Evolutionary conservation across 92 coral and sea anemone species (phyloP).

Genomic region (Paramuricea clavata): DNA sequence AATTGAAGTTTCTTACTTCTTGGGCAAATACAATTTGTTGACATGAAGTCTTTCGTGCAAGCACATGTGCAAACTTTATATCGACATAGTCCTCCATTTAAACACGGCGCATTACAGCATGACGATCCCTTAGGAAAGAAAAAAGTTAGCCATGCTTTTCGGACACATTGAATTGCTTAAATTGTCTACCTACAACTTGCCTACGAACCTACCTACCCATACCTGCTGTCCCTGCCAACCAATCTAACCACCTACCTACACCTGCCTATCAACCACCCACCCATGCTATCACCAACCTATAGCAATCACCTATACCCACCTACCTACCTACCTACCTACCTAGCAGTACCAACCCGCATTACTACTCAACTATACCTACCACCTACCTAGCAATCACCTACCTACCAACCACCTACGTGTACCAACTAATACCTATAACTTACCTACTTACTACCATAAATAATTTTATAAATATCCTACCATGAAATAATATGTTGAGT

Average conservation of each 20-base stretch:
- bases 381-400: neutral
- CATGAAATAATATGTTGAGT: neutral
- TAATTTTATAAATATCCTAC: neutral
- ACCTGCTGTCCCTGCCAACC: no score
- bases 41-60: neutral
- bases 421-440: neutral
- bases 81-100: neutral
- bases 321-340: neutral
- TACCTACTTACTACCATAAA: no score
- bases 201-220: neutral
- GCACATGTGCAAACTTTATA: neutral
- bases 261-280: no score
- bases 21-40: slow-evolving; percentile 2
- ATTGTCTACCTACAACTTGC: neutral
- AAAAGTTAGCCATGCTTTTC: neutral
- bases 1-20: neutral
- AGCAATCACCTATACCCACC: no score
- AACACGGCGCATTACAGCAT: neutral
- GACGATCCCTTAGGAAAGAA: neutral
- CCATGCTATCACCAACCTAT: no score
- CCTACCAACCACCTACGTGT: neutral
- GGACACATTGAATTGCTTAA: neutral
- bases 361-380: neutral
- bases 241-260: no score
- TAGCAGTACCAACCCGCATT: neutral